Conservation (phyloP, 2,113 vertebrate genomes). For the Orientallactaga bullata region DNA sequence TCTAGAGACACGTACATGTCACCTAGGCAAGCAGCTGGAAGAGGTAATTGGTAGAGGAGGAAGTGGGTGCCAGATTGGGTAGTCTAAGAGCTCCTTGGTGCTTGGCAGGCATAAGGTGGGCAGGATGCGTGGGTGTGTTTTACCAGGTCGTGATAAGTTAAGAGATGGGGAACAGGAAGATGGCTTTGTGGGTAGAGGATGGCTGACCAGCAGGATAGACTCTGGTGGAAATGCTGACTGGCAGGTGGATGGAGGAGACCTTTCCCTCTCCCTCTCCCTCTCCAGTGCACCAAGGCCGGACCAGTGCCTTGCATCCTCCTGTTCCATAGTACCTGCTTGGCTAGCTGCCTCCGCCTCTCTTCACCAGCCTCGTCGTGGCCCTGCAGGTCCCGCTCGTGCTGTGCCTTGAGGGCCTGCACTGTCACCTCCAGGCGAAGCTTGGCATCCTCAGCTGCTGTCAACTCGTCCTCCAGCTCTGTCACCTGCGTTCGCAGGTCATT, state of each 20-base stretch:
- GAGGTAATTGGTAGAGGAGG: neutral
- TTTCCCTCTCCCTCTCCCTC: constrained; percentile 67
- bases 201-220: constrained; percentile 70
- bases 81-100: too few relatives aligned
- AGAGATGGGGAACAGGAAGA: neutral
- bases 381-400: constrained; percentile 86
- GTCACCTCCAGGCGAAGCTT: constrained; percentile 87
- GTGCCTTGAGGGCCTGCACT: constrained; percentile 83
- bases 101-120: neutral
- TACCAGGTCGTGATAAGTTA: too few relatives aligned
- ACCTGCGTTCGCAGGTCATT: constrained; percentile 90
- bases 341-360: constrained; percentile 83
- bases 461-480: constrained; percentile 86
- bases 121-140: accelerated
- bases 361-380: constrained; percentile 80
- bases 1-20: neutral
- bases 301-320: accelerated
- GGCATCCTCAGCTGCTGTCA: constrained; percentile 82
- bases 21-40: neutral
- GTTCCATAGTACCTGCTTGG: constrained; percentile 80
- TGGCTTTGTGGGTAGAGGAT: neutral
- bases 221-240: constrained; percentile 41
- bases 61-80: neutral
- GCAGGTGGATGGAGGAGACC: neutral
- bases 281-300: accelerated